Conservation (phyloP, 2,888 invertebrate species). For the Baronia brevicornis region DNA sequence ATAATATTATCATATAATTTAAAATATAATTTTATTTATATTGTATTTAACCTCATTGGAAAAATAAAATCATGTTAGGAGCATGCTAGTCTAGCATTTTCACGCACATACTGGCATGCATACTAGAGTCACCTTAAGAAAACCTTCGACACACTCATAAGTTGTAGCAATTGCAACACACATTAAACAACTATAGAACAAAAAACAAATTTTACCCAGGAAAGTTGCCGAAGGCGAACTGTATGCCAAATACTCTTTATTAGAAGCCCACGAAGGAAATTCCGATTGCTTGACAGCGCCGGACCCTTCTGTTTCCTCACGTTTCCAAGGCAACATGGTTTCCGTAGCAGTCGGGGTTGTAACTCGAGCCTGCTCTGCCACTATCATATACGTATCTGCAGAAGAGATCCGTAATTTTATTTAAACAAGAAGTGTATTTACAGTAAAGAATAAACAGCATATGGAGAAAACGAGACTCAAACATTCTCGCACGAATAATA, state of each 20-base stretch:
- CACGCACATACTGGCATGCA: too few relatives aligned
- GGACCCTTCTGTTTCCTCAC: constrained; percentile 84
- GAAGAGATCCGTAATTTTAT: constrained; percentile 8
- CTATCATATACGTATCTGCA: constrained; percentile 61
- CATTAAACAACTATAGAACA: too few relatives aligned
- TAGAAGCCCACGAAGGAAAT: constrained; percentile 96
- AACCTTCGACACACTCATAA: too few relatives aligned
- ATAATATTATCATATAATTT: too few relatives aligned
- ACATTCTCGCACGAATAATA: too few relatives aligned
- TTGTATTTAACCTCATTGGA: too few relatives aligned
- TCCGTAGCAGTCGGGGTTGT: constrained; percentile 93
- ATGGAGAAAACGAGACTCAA: too few relatives aligned
- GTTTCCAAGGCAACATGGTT: constrained; percentile 94
- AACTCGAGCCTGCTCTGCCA: constrained; percentile 82
- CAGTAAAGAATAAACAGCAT: constrained; percentile 3
- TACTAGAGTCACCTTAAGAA: too few relatives aligned
- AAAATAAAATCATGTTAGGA: too few relatives aligned
- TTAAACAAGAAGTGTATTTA: not conserved
- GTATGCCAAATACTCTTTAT: constrained; percentile 94
- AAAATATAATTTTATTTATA: too few relatives aligned
- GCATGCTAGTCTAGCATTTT: too few relatives aligned
- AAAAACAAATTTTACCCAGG: constrained; percentile 84
- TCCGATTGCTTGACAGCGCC: constrained; percentile 86
- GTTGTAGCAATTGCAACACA: too few relatives aligned
- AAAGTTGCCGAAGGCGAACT: constrained; percentile 94